These are phyloP conservation scores for Myotis yumanensis DNA, from an alignment of 2,113 vertebrate genomes.

Conservation along the genomic window DNA sequence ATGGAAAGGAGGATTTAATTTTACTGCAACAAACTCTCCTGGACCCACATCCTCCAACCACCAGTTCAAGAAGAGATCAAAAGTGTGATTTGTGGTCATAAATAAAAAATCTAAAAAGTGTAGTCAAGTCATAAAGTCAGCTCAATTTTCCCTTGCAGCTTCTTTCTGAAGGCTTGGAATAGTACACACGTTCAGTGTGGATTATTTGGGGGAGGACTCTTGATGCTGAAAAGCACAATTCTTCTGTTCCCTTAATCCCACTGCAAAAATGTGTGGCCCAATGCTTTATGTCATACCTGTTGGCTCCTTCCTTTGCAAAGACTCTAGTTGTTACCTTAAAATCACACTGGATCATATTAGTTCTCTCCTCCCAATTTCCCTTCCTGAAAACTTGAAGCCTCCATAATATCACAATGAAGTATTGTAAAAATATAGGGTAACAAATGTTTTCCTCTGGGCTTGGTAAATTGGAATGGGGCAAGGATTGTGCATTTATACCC, in stretches of 20 bases:
- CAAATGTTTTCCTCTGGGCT: conserved; percentile 61
- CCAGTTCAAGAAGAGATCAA: conserved; percentile 27
- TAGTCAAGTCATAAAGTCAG: background rate
- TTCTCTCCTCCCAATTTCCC: conserved; percentile 58
- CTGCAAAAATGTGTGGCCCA: conserved; percentile 44
- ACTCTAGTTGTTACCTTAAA: conserved; percentile 52
- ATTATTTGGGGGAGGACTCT: background rate
- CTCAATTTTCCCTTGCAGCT: conserved; percentile 31
- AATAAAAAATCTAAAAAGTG: background rate
- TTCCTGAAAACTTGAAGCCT: conserved; percentile 53
- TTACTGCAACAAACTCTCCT: background rate
- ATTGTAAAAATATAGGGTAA: conserved; percentile 63
- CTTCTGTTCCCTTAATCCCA: conserved; percentile 28
- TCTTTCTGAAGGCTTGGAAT: conserved; percentile 29
- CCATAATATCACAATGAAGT: conserved; percentile 68
- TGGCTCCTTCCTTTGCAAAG: conserved; percentile 52
- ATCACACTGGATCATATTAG: conserved; percentile 56
- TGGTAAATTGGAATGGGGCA: conserved; percentile 54
- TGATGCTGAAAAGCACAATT: conserved; percentile 46
- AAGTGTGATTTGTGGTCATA: background rate
- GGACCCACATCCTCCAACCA: background rate
- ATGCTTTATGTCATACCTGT: background rate
- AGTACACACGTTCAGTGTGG: background rate
- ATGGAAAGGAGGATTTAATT: background rate
- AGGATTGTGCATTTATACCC: conserved; percentile 66